Evolutionary conservation across 2,797 vertebrate species (phyloP), one percentile per base, ranked within the genome.

Genomic region (Eidolon dupreanum): DNA sequence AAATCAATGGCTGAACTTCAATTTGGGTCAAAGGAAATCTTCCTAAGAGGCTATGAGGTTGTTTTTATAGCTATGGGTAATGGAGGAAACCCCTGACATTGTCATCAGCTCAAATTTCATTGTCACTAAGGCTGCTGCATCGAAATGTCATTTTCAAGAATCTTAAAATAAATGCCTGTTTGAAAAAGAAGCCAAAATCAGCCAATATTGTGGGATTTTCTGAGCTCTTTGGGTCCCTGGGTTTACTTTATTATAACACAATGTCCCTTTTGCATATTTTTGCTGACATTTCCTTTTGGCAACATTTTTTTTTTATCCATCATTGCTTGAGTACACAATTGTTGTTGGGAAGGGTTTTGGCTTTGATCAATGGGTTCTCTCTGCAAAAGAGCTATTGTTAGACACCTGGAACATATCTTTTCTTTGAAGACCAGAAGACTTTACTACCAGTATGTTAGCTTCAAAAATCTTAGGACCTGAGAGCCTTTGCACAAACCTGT

Each of bases 231-330:
- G 31, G 36, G 8, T 81, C 91, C 97, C 73, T 71, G 49, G 15
- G 53, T 91, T 97, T 91, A 38, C 57, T 89, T 94, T 3, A 0
- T 83, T 97, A 61, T 73, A 93, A 73, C 71, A 53, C 93, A 65
- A 59, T 92, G 77, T 88, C 89, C 65, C 12, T 55, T 94, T 90
- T 98, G 96, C 86, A 70, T 93, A 53, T 93, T 98, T 94, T 94
- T 97, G 83, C 88, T 70, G 75, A 36, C 68, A 93, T 90, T 53
- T 73, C 46, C 55, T 81, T 88, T 96, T 96, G 96, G 90, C 95
- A 97, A 49, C 28, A 22, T 57, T 61, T 90, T 43, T 43, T 82
- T 43, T 87, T 74, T n/a, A 93, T 91, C 89, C 95, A 86, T 97
- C 93, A 96, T 55, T 88, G 49, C 63, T 90, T 91, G 2, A 16